Evolutionary conservation across 2,797 vertebrate genomes (phyloP).

Genomic region (Tenualosa thibaudeaui): DNA sequence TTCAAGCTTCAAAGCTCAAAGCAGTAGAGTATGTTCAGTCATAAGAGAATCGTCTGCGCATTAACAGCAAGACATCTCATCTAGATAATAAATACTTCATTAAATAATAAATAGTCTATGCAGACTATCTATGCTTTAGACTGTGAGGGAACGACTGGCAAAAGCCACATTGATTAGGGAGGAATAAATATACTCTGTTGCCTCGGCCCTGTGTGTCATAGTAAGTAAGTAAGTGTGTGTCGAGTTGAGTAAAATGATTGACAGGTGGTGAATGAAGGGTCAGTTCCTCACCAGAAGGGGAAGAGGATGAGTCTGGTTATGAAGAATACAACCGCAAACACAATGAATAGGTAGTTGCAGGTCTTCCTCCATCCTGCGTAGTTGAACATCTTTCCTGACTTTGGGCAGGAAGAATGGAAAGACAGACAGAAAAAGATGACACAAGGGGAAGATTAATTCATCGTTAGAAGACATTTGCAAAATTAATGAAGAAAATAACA

Average conservation of each 20-base stretch:
- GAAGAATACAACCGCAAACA: slow-evolving; percentile 89
- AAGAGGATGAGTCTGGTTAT: slow-evolving; percentile 88
- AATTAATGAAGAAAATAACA: background rate
- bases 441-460: background rate
- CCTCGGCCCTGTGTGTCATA: background rate
- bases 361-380: slow-evolving; percentile 94
- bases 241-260: background rate
- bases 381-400: slow-evolving; percentile 98
- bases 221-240: background rate
- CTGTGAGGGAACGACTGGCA: too few relatives aligned
- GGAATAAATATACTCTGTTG: background rate
- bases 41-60: background rate
- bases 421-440: background rate
- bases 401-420: background rate
- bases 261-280: background rate
- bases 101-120: too few relatives aligned
- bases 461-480: background rate
- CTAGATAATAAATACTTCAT: background rate
- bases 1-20: background rate
- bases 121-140: too few relatives aligned
- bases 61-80: background rate
- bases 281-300: slow-evolving; percentile 89
- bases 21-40: background rate
- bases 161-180: background rate
- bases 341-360: slow-evolving; percentile 90